These are phyloP conservation scores for Alexandromys fortis DNA, from an alignment of 2,113 vertebrate species.

Conservation along the genomic window DNA sequence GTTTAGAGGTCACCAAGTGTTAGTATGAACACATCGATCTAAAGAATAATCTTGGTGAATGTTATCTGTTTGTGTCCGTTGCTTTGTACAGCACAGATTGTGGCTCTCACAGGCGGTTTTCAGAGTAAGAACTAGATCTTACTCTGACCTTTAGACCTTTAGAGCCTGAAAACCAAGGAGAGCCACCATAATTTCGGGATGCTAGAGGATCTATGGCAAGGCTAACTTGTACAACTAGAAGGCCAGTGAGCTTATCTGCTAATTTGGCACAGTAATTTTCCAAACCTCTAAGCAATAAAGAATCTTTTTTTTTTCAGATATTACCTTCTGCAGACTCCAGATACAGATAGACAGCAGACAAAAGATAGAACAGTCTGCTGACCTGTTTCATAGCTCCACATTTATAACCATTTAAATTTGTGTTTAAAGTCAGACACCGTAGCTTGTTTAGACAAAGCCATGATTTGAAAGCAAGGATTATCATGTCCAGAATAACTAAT, in stretches of 20 bases:
- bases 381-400: not conserved
- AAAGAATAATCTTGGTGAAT: not conserved
- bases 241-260: not conserved
- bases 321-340: not conserved
- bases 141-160: not conserved
- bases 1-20: not conserved
- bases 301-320: slow-evolving; percentile 39
- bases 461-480: not conserved
- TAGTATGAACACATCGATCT: not conserved
- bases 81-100: not conserved
- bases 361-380: not conserved
- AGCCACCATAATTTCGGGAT: not conserved
- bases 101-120: not conserved
- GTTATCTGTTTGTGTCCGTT: not conserved
- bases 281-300: not conserved
- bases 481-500: not conserved
- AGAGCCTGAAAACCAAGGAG: not conserved
- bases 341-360: not conserved
- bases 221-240: not conserved
- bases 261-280: not conserved
- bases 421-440: slow-evolving; percentile 25
- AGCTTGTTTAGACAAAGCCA: not conserved
- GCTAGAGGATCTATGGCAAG: not conserved
- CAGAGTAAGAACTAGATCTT: not conserved
- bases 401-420: not conserved